Evolutionary conservation across 2,113 vertebrate species (phyloP), one percentile per base, ranked within the genome.

Genomic region (Aphyosemion australe): DNA sequence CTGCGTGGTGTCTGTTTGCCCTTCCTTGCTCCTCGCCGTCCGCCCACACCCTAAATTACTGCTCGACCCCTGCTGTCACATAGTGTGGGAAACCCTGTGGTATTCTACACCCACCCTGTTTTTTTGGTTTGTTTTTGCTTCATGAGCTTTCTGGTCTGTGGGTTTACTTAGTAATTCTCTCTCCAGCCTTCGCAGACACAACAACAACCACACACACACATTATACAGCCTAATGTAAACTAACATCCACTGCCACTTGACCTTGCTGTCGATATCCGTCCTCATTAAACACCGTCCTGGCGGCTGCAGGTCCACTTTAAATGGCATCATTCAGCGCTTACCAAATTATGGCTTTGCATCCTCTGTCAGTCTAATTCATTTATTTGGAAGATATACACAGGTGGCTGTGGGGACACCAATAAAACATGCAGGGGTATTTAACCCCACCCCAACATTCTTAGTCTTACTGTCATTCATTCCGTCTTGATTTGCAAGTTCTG

Each of bases 261-360:
- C 91, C 90, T 82, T 34, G 72, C 84, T 73, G 87, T 88, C 89
- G 71, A 89, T 90, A 89, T 83, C 82, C 57, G 83, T 87, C 83
- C 90, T 90, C 90, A 87, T 91, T 92, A 92, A 91, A 91, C 86
- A 79, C 82, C 73, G 47, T 64, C 72, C 56, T 16, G 58, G 84
- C 74, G 58, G 79, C 81, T 66, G 62, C 74, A 41, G 81, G 83
- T 73, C 84, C 69, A 72, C 83, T 87, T 77, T 88, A 90, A 88
- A 90, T 74, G 79, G 75, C 82, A 87, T 88, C 85, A 80, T 82
- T 88, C 83, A 82, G 78, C 64, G 61, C 65, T 87, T 79, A 79
- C 83, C 74, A 72, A 85, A 84, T 84, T 81, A 89, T 61, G 76
- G 78, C 74, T 34, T 49, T 52, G 55, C 67, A 65, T 65, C 55